Evolutionary conservation across 2,113 vertebrate genomes (phyloP), one percentile per base, ranked within the genome.

Genomic region (Macquaria australasica): DNA sequence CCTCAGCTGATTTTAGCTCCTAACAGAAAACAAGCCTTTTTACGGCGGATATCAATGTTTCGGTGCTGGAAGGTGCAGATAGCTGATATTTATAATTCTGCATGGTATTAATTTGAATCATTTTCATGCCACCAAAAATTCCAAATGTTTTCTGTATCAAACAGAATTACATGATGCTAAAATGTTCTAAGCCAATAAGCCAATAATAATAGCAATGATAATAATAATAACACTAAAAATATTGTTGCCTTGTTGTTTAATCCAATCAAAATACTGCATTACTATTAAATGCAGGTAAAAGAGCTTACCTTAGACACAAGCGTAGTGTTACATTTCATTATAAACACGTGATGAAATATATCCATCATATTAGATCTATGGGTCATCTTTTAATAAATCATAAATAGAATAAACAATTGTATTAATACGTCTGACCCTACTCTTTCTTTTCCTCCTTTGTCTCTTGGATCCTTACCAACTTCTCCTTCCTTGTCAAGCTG

Each of bases 161-260:
- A 53, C 79, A 55, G 77, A 87, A 88, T 84, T 70, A 83, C 58
- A 39, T 28, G 66, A 78, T 64, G 37, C 82, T 53, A 50, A 86
- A 84, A 78, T 34, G 80, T 77, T 86, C 14, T 69, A 73, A 90
- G 81, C 83, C 72, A 83, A 63, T 85, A 83, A 88, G 63, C 74
- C 59, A 81, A 76, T 41, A 77, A 79, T 86, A 79, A 76, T 73
- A 63, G 77, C 43, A 28, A 37, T 16, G 48, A 74, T 79, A 71
- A 84, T 83, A 77, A 85, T 87, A 85, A 72, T 45, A 58, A 56
- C 37, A 4, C 71, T 80, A 77, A 79, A 82, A 89, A 82, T 83
- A 81, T 78, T 78, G 59, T 81, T 71, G 70, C 77, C 67, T 85
- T 63, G 59, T 86, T 71, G 41, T 89, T 81, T 67, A 84, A 79